Evolutionary conservation across 2,113 vertebrate species (phyloP).

Genomic region (Elaphurus davidianus): DNA sequence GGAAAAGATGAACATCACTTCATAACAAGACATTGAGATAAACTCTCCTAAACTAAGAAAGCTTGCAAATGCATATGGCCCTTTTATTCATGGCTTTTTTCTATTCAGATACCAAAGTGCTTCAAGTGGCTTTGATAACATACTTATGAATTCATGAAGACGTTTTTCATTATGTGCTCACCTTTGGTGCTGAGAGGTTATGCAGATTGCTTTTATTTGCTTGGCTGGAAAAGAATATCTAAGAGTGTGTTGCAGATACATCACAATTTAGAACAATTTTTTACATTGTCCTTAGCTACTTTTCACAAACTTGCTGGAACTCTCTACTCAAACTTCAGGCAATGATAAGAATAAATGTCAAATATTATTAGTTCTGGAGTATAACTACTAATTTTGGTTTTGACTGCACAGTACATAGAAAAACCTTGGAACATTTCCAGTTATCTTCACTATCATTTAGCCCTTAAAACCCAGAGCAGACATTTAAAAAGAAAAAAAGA

Average conservation of each 20-base stretch:
- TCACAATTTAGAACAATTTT: slow-evolving; percentile 64
- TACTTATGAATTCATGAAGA: slow-evolving; percentile 76
- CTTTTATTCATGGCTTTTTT: slow-evolving; percentile 72
- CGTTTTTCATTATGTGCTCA: slow-evolving; percentile 73
- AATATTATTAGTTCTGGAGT: slow-evolving; percentile 84
- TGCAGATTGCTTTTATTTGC: slow-evolving; percentile 69
- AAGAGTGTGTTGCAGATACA: slow-evolving; percentile 49
- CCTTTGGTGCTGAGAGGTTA: slow-evolving; percentile 72
- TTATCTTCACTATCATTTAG: slow-evolving; percentile 84
- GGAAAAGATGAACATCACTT: slow-evolving; percentile 14
- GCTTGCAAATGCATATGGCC: slow-evolving; percentile 38
- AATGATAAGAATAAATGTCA: slow-evolving; percentile 80
- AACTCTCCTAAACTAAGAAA: slow-evolving; percentile 69
- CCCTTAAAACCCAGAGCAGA: slow-evolving; percentile 84
- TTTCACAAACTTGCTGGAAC: slow-evolving; percentile 74
- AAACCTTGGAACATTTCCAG: slow-evolving; percentile 83
- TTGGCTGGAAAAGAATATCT: slow-evolving; percentile 67
- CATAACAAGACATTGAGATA: slow-evolving; percentile 52
- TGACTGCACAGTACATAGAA: slow-evolving; percentile 77
- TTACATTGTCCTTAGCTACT: slow-evolving; percentile 65
- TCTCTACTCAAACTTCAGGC: slow-evolving; percentile 71
- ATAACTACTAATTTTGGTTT: slow-evolving; percentile 83
- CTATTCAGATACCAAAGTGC: slow-evolving; percentile 71
- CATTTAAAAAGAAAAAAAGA: slow-evolving; percentile 76
- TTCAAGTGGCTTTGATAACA: slow-evolving; percentile 77